Conservation (phyloP, 2,888 invertebrate genomes). For the Apodemia zela region DNA sequence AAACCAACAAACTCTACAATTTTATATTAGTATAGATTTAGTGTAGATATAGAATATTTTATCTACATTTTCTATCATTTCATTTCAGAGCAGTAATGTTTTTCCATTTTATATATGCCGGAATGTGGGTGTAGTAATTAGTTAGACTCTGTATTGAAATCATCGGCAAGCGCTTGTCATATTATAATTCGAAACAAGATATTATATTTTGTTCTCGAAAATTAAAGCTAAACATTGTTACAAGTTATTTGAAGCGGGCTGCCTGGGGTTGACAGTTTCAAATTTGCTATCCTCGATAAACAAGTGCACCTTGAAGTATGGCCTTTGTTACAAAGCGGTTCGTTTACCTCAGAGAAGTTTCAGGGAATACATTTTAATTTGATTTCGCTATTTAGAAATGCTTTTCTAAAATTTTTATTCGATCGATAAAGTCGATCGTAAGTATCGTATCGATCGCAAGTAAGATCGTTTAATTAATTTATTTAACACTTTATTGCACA, state of each 20-base stretch:
- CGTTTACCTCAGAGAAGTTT: not conserved
- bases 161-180: not conserved
- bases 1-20: no score
- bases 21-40: no score
- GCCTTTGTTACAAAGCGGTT: not conserved
- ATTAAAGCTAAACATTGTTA: slow-evolving; percentile 5
- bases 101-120: no score
- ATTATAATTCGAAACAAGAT: not conserved
- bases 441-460: no score
- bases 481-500: no score
- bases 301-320: not conserved
- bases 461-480: no score
- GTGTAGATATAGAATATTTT: no score
- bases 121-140: not conserved
- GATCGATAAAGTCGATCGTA: no score
- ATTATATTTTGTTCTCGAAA: not conserved
- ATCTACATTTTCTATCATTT: no score
- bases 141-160: not conserved
- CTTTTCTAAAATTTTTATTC: no score
- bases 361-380: not conserved
- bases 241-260: slow-evolving; percentile 4
- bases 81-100: no score
- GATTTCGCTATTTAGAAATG: not conserved
- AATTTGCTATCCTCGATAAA: slow-evolving; percentile 8
- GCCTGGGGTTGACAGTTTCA: slow-evolving; percentile 8